Base-by-base conservation (phyloP, 2,888 invertebrate genomes). In the Anoncus sp. region DNA sequence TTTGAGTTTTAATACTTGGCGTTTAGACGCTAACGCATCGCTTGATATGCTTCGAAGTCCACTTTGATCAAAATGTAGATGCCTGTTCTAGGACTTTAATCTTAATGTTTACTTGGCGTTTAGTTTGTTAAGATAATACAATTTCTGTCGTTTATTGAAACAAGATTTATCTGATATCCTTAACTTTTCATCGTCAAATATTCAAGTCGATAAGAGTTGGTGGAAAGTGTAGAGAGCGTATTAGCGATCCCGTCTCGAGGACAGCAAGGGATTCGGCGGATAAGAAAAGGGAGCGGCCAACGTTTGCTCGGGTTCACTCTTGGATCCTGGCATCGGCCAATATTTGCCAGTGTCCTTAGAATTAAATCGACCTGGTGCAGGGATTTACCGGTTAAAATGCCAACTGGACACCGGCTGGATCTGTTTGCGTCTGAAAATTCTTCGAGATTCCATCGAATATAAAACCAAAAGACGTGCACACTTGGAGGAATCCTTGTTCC, bases 271-370 rank as follows among this genome's bases (percentile, higher is more conserved):
- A 57, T 75, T 55, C n/a, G 5, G n/a, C 40, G 31, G 70, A 57
- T 59, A 47, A 35, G 63, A 22, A 35, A 43, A 59, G 31, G 16
- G 40, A 9, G 16, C 16, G 65, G 27, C 51, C 49, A 35, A 75
- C 71, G 66, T 71, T 76, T 76, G 65, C 38, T 51, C 24, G 16
- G 9, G 14, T 24, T 43, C 18, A 14, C 20, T 16, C 7, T 14
- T 20, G 40, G 18, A 12, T 62, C 43, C 38, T 27, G 10, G 62
- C n/a, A 70, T 53, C n/a, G 49, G 16, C 51, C 22, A 66, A 66
- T 76, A 66, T 71, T 76, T 75, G 60, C 53, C 45, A 14, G 71
- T 45, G 24, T 20, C 63, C 38, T 47, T 12, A 16, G 66, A 49
- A 72, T 66, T 53, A 76, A 60, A 72, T 62, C 53, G 45, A 60